Evolutionary conservation across 2,888 invertebrate genomes (phyloP).

Genomic region (Caenorhabditis sp.): DNA sequence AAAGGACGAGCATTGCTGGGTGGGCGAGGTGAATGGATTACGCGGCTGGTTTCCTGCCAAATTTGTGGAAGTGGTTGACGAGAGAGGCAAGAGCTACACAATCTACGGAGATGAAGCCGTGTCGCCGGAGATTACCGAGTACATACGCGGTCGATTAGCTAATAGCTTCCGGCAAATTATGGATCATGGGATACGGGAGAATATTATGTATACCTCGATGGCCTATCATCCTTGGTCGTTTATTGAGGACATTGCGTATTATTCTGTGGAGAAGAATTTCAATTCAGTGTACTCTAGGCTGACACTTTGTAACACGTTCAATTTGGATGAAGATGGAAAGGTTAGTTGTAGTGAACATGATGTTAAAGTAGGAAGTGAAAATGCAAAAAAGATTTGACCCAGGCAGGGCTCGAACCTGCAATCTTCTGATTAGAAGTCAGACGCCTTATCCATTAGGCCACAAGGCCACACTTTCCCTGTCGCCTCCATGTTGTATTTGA

Average conservation of each 20-base stretch:
- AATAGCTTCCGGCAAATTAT: constrained; percentile 77
- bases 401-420: constrained; percentile 81
- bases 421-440: constrained; percentile 82
- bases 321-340: constrained; percentile 97
- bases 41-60: constrained; percentile 86
- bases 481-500: no score
- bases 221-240: constrained; percentile 99
- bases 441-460: constrained; percentile 83
- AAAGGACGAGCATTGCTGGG: constrained; percentile 86
- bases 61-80: constrained; percentile 90
- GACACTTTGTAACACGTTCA: constrained; percentile 97
- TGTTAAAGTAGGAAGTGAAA: neutral
- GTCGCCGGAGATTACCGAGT: constrained; percentile 95
- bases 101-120: constrained; percentile 94
- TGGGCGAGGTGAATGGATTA: constrained; percentile 85
- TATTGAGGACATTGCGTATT: constrained; percentile 90
- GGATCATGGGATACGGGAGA: constrained; percentile 80
- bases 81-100: constrained; percentile 89
- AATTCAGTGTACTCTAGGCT: constrained; percentile 97
- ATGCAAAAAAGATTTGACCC: constrained; percentile 68
- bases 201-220: constrained; percentile 85
- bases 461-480: constrained; percentile 67
- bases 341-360: constrained; percentile 39
- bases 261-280: constrained; percentile 97
- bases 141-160: constrained; percentile 89